Conservation (phyloP, 1,140 invertebrate genomes). For the Augochlora pura region DNA sequence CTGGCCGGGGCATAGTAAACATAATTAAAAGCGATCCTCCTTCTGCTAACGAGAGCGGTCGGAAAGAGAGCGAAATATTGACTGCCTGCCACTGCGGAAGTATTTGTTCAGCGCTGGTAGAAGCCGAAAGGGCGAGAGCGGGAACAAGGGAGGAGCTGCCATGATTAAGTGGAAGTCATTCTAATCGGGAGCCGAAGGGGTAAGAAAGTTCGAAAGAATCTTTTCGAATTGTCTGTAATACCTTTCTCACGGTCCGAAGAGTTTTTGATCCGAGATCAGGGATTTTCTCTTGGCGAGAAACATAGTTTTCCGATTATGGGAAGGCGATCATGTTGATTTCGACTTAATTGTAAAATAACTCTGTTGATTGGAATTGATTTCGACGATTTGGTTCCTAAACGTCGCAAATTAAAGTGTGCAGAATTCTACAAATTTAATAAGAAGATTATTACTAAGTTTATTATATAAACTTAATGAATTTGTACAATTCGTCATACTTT, state of each 20-base stretch:
- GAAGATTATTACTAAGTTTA: too few relatives aligned
- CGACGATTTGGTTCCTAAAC: too few relatives aligned
- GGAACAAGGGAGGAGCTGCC: background rate
- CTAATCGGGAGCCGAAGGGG: background rate
- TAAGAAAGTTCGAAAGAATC: background rate
- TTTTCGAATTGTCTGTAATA: background rate
- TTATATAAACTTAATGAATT: too few relatives aligned
- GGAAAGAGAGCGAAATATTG: slow-evolving; percentile 19
- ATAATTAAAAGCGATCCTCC: slow-evolving; percentile 35
- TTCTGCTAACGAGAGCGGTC: slow-evolving; percentile 29
- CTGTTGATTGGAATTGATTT: too few relatives aligned
- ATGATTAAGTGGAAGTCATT: background rate
- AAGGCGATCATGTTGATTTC: too few relatives aligned
- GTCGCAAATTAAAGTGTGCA: too few relatives aligned
- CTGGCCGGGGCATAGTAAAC: slow-evolving; percentile 6
- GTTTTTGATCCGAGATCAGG: background rate
- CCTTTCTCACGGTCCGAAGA: background rate
- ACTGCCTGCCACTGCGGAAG: slow-evolving; percentile 4
- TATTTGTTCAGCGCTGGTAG: slow-evolving; percentile 16
- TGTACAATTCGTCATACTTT: too few relatives aligned
- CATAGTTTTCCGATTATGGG: background rate
- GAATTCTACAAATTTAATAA: too few relatives aligned
- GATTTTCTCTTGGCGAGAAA: background rate
- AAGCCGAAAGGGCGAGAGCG: too few relatives aligned
- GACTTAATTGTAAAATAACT: too few relatives aligned